A percentile compares a stretch with the other conserved stretches of the same genome.
Evolutionary conservation across 2,888 invertebrate species (phyloP).

Genomic region (Hydrotaea diabolus): DNA sequence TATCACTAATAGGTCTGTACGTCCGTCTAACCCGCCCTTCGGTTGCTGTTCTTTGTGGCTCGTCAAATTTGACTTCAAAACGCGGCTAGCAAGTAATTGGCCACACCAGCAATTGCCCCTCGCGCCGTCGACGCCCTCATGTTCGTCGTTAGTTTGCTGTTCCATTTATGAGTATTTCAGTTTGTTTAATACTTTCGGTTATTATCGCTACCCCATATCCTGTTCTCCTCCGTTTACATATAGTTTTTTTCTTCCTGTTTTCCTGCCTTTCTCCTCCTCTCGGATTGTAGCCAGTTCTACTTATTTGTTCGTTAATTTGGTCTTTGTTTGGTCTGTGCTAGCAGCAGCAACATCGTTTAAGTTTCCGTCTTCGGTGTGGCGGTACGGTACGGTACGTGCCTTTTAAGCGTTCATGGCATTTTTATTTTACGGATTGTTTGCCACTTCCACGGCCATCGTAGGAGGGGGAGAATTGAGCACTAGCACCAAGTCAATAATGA

Average conservation of each 20-base stretch:
- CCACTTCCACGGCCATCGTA: background rate
- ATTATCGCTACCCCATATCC: background rate
- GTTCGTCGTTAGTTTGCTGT: background rate
- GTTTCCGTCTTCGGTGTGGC: background rate
- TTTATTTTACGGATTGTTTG: background rate
- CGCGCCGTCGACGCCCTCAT: background rate
- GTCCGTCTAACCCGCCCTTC: too few relatives aligned
- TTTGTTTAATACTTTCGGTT: background rate
- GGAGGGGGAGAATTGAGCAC: background rate
- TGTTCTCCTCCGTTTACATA: too few relatives aligned
- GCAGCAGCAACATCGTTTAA: background rate
- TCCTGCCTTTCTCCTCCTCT: background rate
- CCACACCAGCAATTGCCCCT: background rate
- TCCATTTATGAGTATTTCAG: background rate
- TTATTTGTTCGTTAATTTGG: conserved; percentile 7
- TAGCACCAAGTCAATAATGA: background rate
- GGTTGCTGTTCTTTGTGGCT: too few relatives aligned
- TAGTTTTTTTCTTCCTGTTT: background rate
- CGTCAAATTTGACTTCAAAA: background rate
- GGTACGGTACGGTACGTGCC: background rate
- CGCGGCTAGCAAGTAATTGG: background rate
- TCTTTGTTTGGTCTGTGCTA: background rate
- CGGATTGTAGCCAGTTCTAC: background rate
- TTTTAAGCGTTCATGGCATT: background rate
- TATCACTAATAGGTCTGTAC: too few relatives aligned